Evolutionary conservation across 2,888 invertebrate genomes (phyloP).

Genomic region (Ichneumoninae sp.): DNA sequence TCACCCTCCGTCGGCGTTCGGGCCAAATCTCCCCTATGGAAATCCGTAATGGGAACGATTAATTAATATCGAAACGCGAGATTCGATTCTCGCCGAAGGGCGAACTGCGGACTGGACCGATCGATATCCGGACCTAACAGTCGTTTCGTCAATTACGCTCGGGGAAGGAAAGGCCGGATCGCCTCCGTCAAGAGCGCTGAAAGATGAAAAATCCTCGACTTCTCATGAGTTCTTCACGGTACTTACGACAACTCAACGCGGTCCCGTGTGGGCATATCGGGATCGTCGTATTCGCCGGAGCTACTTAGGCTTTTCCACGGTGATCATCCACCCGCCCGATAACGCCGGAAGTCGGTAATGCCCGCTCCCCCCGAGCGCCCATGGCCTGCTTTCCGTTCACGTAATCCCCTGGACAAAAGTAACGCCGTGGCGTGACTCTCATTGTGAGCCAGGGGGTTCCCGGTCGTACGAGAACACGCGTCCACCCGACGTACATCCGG

Average conservation of each 20-base stretch:
- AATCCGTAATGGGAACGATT: slow-evolving; percentile 23
- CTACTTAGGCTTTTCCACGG: slow-evolving; percentile 44
- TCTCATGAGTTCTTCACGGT: slow-evolving; percentile 17
- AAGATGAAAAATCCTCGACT: background rate
- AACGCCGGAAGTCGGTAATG: slow-evolving; percentile 65
- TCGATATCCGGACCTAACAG: background rate
- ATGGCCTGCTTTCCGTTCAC: slow-evolving; percentile 40
- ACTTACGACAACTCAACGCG: background rate
- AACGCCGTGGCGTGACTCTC: slow-evolving; percentile 58
- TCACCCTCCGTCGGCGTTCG: slow-evolving; percentile 39
- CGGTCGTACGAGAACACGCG: slow-evolving; percentile 56
- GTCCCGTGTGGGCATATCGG: background rate
- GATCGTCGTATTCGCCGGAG: slow-evolving; percentile 29
- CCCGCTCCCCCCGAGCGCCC: slow-evolving; percentile 33
- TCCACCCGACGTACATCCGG: slow-evolving; percentile 61
- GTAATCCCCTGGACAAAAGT: slow-evolving; percentile 56
- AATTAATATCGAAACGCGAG: slow-evolving; percentile 23
- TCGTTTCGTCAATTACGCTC: background rate
- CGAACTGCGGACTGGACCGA: background rate
- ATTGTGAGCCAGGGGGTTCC: slow-evolving; percentile 31
- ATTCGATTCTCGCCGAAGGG: slow-evolving; percentile 16
- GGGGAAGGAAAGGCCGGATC: background rate
- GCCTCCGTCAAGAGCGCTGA: background rate
- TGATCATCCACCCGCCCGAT: slow-evolving; percentile 42
- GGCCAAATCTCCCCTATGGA: slow-evolving; percentile 11